Evolutionary conservation across 92 coral and sea anemone genomes (phyloP), one percentile per base, ranked within the genome.

Genomic region (Pocillopora grandis): DNA sequence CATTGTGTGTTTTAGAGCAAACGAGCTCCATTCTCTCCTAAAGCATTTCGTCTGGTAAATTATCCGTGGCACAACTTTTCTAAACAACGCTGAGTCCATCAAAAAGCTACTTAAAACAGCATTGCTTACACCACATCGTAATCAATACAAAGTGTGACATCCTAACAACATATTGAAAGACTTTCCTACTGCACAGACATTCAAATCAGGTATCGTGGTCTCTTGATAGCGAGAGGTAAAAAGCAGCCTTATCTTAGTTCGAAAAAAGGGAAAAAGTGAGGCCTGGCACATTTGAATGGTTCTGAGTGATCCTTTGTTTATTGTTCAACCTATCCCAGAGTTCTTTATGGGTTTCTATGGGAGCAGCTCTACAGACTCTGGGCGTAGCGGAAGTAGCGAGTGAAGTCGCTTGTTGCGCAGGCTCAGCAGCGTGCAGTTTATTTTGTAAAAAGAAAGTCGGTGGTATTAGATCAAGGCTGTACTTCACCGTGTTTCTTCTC

Each of bases 311-410:
- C 70, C 65, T 42, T 57, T 62, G 73, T 55, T 73, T 74, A 73
- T 73, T 64, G 79, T 62, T 73, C 86, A 75, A 83, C 80, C 74
- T 83, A 83, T 81, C 85, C 86, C 88, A 82, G 58, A 85, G 72
- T 82, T 89, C 98, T 94, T 89, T 95, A 96, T 97, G 99, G 99
- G 99, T 97, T 91, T 90, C 89, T 97, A 97, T 97, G 99, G 99
- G 99, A 94, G 98, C 98, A 82, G 98, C 98, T 91, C 90, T 94
- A 72, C 98, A 95, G 94, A 91, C 97, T 93, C 94, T 97, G 86
- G 99, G 99, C 79, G 85, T 97, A 88, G 95, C 99, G 89, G 99
- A 97, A 88, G 98, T 97, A 75, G 93, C 95, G 89, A 93, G 98
- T 90, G 99, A 95, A 86, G 90, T 97, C 84, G 95, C 95, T 69